phyloP scores from a whole-genome alignment of 2,888 invertebrate genomes.

The Diaperis boleti region DNA sequence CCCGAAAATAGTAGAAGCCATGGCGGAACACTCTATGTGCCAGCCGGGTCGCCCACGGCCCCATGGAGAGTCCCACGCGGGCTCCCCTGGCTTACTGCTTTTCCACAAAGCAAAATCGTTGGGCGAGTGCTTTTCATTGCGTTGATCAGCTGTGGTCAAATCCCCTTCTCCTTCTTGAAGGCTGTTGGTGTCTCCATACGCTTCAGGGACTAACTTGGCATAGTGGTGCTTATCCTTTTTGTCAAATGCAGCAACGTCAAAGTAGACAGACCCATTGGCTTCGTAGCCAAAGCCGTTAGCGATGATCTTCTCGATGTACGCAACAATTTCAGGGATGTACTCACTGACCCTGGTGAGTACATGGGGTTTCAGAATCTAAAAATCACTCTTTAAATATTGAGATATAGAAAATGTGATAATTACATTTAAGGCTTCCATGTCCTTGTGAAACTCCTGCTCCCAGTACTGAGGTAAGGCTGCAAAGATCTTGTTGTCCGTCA shows the following conservation, averaged over 20 bases:
- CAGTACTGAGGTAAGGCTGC: conserved; percentile 85
- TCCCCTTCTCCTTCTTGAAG: conserved; percentile 94
- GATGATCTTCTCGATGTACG: conserved; percentile 91
- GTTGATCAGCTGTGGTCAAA: conserved; percentile 72
- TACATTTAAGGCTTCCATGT: conserved; percentile 95
- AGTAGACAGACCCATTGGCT: conserved; percentile 96
- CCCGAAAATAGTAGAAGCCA: conserved; percentile 94
- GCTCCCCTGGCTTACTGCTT: conserved; percentile 95
- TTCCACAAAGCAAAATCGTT: conserved; percentile 99
- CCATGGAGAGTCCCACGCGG: conserved; percentile 98
- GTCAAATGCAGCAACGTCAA: conserved; percentile 92
- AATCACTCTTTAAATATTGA: not conserved
- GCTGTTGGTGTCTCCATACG: conserved; percentile 92
- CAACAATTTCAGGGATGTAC: conserved; percentile 95
- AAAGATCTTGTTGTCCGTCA: conserved; percentile 94
- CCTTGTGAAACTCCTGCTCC: conserved; percentile 95
- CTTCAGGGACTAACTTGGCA: conserved; percentile 98
- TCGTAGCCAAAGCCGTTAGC: conserved; percentile 89
- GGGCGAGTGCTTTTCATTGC: conserved; percentile 83
- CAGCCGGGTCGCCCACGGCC: conserved; percentile 96
- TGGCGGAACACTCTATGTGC: conserved; percentile 99
- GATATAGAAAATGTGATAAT: conserved; percentile 49
- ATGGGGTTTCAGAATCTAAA: conserved; percentile 89
- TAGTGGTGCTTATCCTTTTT: conserved; percentile 87
- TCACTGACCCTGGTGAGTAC: conserved; percentile 98